phyloP scores from a whole-genome alignment of 1,140 invertebrate genomes.

The Magallana angulata region DNA sequence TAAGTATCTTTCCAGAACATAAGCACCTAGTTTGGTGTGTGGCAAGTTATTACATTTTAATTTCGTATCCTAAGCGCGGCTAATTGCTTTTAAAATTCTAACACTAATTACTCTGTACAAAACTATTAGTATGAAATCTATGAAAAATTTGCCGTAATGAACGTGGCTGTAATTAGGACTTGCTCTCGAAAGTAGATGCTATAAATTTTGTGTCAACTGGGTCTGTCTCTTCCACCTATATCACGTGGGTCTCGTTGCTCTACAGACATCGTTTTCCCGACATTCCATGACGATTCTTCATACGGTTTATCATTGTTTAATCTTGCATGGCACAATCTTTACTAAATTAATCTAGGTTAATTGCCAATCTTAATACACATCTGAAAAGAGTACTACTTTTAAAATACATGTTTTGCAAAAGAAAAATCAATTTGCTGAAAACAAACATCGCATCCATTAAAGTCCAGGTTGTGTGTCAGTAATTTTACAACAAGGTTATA shows the following conservation, averaged over 20 bases:
- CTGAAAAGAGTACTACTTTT: too few species aligned
- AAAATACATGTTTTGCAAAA: too few species aligned
- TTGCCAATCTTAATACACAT: too few species aligned
- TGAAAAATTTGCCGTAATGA: constrained; percentile 24
- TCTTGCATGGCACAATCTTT: too few species aligned
- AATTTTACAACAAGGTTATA: too few species aligned
- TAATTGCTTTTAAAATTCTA: constrained; percentile 37
- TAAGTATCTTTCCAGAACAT: not conserved
- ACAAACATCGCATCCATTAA: too few species aligned
- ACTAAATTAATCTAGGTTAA: too few species aligned
- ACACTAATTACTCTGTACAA: constrained; percentile 33
- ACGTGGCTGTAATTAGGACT: not conserved
- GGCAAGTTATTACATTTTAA: constrained; percentile 26
- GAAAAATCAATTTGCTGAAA: too few species aligned
- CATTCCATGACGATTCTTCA: too few species aligned
- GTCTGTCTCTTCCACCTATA: not conserved
- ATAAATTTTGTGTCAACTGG: not conserved
- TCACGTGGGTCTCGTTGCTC: not conserved
- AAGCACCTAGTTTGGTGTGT: constrained; percentile 10
- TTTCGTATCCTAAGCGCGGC: constrained; percentile 5
- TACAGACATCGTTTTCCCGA: too few species aligned
- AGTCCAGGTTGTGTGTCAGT: too few species aligned
- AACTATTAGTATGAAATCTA: constrained; percentile 37
- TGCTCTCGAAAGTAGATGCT: not conserved
- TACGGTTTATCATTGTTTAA: too few species aligned